A percentile compares a stretch with the other conserved stretches of the same genome.
Conservation (phyloP, 2,113 vertebrate species). For the Pseudorhombus dupliciocellatus region DNA sequence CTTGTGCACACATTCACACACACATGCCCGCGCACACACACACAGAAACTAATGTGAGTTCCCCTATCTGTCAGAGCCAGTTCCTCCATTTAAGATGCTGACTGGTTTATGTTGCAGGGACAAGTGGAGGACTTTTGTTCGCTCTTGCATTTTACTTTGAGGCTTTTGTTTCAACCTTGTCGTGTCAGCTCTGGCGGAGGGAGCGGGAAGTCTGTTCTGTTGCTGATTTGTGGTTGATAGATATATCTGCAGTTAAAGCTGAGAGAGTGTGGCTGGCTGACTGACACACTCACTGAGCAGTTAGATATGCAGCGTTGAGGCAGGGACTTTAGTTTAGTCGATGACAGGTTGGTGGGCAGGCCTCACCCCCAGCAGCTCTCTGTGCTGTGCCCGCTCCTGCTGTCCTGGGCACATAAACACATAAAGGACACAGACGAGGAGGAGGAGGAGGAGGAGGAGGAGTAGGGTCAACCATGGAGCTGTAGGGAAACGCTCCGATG, state of each 20-base stretch:
- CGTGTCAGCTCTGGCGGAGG: slow-evolving; percentile 16
- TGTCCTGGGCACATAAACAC: slow-evolving; percentile 43
- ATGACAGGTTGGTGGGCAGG: slow-evolving; percentile 47
- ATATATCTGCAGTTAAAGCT: slow-evolving; percentile 31
- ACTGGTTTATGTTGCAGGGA: slow-evolving; percentile 72
- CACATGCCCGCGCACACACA: slow-evolving; percentile 44
- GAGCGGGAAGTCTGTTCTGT: slow-evolving; percentile 16
- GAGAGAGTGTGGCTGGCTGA: slow-evolving; percentile 10
- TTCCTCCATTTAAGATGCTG: slow-evolving; percentile 81
- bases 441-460: slow-evolving; percentile 41
- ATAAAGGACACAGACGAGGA: slow-evolving; percentile 44
- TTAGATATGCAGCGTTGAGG: slow-evolving; percentile 40
- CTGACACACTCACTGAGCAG: slow-evolving; percentile 7
- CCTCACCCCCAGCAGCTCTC: slow-evolving; percentile 53
- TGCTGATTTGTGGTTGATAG: slow-evolving; percentile 46
- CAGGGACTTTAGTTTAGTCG: slow-evolving; percentile 39
- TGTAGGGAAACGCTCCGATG: slow-evolving; percentile 76
- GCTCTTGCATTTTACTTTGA: slow-evolving; percentile 23
- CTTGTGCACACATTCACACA: slow-evolving; percentile 47
- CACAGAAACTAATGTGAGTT: slow-evolving; percentile 79
- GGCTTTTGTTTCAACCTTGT: slow-evolving; percentile 4
- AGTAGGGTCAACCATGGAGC: slow-evolving; percentile 73
- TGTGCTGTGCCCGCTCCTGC: slow-evolving; percentile 40
- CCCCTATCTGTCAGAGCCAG: slow-evolving; percentile 83
- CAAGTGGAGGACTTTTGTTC: slow-evolving; percentile 43